Evolutionary conservation across 2,113 vertebrate genomes (phyloP), one percentile per base, ranked within the genome.

Genomic region (Hipposideros armiger): DNA sequence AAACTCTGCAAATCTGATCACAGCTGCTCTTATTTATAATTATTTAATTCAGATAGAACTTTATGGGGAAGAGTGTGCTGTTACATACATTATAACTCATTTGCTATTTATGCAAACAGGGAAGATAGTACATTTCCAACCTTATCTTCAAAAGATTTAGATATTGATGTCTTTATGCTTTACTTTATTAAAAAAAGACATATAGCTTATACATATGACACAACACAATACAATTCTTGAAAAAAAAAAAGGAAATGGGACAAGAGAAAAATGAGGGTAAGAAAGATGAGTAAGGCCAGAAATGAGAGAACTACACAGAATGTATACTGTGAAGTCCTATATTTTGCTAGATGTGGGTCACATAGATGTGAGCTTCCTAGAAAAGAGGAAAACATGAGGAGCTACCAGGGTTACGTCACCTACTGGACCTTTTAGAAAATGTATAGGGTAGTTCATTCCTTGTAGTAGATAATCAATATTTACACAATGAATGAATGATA

Each of bases 1-100:
- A 87, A 97, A 98, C 90, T 96, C 96, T 97, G 96, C 67, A 98
- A 98, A 98, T 98, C 97, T 96, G 97, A 90, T 90, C 90, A 87
- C 36, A 87, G 90, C 56, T 47, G 32, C 56, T 81, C 54, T 96
- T 90, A 92, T 77, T 96, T 90, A 80, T 82, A 90, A 89, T 92
- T 94, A 91, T 88, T 97, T 95, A 94, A 90, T 94, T 62, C 82
- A 82, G 60, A 94, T 40, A 88, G 70, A 89, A 91, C 47, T 78
- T 72, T 56, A 64, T 47, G 72, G 42, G n/a, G 30, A 72, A 90
- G 30, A 88, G 4, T 73, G 6, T 92, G 76, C 28, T 88, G 45
- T 92, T 89, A 66, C 3, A 94, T 32, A 90, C 5, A 52, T 94
- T 93, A 56, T 56, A 56, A 58, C 56, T 97, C 64, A 80, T 47